A percentile compares a stretch with the other conserved stretches of the same genome.
These are phyloP conservation scores for Arctocebus calabarensis DNA, from an alignment of 2,797 vertebrate species.

Conservation along the genomic window DNA sequence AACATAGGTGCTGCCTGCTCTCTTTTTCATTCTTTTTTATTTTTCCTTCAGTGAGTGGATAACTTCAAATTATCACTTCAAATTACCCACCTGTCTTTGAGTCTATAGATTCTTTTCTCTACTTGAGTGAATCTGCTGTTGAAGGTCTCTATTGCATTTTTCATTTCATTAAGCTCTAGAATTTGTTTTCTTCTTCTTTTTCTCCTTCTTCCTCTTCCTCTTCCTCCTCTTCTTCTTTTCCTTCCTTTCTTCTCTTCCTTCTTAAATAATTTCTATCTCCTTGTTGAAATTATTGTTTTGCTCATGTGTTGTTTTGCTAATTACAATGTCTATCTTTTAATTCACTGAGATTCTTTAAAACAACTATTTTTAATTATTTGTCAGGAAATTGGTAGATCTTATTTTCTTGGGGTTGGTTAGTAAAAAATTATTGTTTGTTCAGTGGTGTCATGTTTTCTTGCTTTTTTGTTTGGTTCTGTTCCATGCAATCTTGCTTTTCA, in stretches of 20 bases:
- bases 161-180: not conserved
- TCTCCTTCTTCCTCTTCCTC: not conserved
- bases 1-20: too few relatives aligned
- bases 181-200: not conserved
- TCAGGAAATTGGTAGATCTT: not conserved
- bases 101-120: not conserved
- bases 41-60: not conserved
- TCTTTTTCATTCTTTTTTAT: not conserved
- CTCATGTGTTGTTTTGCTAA: not conserved
- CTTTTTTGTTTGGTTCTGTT: not conserved
- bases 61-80: not conserved
- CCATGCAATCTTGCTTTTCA: not conserved
- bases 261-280: not conserved
- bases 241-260: too few relatives aligned
- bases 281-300: not conserved
- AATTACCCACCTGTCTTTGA: not conserved
- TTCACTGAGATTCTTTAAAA: not conserved
- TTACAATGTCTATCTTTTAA: not conserved
- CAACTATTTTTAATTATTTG: not conserved
- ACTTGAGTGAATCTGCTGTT: not conserved
- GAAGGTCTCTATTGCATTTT: not conserved
- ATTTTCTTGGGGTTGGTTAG: not conserved
- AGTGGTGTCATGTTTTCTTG: not conserved
- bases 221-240: not conserved
- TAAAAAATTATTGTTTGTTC: not conserved